Evolutionary conservation across 1,140 invertebrate species (phyloP).

Genomic region (Drosophila lacteicornis): DNA sequence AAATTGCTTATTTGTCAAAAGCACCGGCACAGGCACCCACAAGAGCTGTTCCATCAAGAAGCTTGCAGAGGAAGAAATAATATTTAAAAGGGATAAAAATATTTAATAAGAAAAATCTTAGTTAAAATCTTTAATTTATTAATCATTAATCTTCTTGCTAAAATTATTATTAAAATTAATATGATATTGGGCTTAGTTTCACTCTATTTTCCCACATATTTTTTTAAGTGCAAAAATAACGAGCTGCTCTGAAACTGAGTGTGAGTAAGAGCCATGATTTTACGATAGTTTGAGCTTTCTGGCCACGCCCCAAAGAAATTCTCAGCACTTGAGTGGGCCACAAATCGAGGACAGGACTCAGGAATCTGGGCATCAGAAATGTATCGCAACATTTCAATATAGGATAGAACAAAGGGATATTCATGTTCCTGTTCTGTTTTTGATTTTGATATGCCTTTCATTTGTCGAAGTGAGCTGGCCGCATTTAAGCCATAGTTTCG

Average conservation of each 20-base stretch:
- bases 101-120: neutral
- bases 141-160: too few relatives aligned
- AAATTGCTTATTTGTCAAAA: constrained; percentile 49
- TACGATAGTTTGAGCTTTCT: neutral
- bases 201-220: too few relatives aligned
- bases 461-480: neutral
- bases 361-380: neutral
- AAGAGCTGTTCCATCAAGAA: neutral
- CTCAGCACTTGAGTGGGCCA: constrained; percentile 21
- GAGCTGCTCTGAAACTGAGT: neutral
- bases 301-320: constrained; percentile 11
- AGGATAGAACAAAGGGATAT: neutral
- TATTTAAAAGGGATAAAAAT: neutral
- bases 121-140: neutral
- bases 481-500: neutral
- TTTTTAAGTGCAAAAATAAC: too few relatives aligned
- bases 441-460: constrained; percentile 12
- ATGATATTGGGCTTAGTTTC: too few relatives aligned
- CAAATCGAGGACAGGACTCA: constrained; percentile 14
- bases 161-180: too few relatives aligned
- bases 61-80: constrained; percentile 5
- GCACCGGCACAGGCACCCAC: constrained; percentile 21
- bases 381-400: constrained; percentile 26
- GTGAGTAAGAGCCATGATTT: neutral
- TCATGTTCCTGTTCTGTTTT: neutral